phyloP scores from a whole-genome alignment of 2,888 invertebrate genomes.

The Frankliniella fusca region DNA sequence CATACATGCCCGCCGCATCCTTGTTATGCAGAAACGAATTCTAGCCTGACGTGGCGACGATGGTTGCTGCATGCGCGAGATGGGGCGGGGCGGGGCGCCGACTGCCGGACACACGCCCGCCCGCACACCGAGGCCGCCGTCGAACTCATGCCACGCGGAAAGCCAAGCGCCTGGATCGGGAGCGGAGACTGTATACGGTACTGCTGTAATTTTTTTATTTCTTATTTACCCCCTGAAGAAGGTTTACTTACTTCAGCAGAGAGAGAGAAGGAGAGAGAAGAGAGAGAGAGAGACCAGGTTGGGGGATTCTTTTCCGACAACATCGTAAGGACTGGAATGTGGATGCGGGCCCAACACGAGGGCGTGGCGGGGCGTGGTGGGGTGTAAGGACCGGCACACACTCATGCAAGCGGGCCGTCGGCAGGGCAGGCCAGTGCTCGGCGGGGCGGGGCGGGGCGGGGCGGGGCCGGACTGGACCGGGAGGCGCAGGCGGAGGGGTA shows the following conservation, averaged over 20 bases:
- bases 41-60: neutral
- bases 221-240: too few relatives aligned
- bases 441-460: neutral
- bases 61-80: neutral
- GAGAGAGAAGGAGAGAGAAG: too few relatives aligned
- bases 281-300: too few relatives aligned
- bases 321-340: slow-evolving; percentile 10
- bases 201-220: too few relatives aligned
- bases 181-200: too few relatives aligned
- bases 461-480: neutral
- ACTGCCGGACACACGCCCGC: neutral
- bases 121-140: neutral
- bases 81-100: neutral
- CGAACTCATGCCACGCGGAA: too few relatives aligned
- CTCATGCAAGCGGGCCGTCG: neutral
- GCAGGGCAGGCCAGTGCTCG: neutral
- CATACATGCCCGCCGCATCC: neutral
- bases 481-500: too few relatives aligned
- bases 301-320: neutral
- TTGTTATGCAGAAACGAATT: neutral
- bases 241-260: too few relatives aligned
- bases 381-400: neutral
- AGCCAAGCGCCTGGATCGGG: too few relatives aligned
- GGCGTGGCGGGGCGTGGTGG: too few relatives aligned
- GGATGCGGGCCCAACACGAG: neutral